Base-by-base conservation (phyloP, 2,888 invertebrate genomes). In the Sturmia bella region DNA sequence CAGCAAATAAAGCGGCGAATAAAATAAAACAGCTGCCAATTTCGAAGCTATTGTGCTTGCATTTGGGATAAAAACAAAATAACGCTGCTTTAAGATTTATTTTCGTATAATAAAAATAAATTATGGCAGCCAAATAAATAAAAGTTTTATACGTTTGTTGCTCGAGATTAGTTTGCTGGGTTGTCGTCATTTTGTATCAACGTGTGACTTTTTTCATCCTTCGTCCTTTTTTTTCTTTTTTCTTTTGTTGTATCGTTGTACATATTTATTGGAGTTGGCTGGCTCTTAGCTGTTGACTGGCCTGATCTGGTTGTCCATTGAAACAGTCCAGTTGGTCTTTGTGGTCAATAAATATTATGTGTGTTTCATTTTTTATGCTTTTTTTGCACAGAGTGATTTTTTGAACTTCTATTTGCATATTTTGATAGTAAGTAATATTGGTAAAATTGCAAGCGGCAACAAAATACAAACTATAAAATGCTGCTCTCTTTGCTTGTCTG, bases 291-390 rank as follows among this genome's bases (percentile, higher is more conserved):
- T 48, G 61, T 21, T 54, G 52, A 64, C 61, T 63, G 69, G 17
- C 19, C 54, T 76, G 76, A 69, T 77, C 61, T 48, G 45, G 11
- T 27, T 78, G 57, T 48, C 59, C 64, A 43, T 57, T 64, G 52
- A 6, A 63, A 27, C 64, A 56, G 32, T 15, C 32, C 64, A 64
- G 37, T 77, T 69, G 81, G 74, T 78, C 74, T 59, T 74, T 82
- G 81, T 78, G 81, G 81, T 82, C 78, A 82, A 82, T 82, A 82
- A 82, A 82, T 78, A 82, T 74, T 82, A 78, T 70, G 69, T 70
- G 54, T 59, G 74, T 69, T 77, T 69, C 45, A 69, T 70, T 68
- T 81, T 81, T 68, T 41, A 72, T 48, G 17, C 56, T 32, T 17
- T 79, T 72, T 79, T 74, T 52, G 6, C 17, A 66, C 39, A 45